A percentile compares a stretch with the other conserved stretches of the same genome.
phyloP scores from a whole-genome alignment of 2,888 invertebrate species.

The Acanthosepion esculentum region DNA sequence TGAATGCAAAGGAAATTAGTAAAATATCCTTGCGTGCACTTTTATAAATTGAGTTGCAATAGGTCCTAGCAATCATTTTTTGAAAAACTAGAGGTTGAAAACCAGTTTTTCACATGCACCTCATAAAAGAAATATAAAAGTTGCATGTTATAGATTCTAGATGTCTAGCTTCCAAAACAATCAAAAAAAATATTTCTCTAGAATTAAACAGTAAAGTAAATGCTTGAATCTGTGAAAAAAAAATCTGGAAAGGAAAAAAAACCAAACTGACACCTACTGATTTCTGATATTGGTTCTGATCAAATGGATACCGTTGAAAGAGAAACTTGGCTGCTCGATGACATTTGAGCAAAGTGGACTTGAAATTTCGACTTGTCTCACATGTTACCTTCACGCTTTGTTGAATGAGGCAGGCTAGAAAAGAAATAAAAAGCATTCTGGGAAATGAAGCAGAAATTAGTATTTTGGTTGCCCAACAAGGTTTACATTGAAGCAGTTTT shows the following conservation, averaged over 20 bases:
- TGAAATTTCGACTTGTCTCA: conserved; percentile 70
- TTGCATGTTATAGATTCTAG: too few species aligned
- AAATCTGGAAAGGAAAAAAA: background rate
- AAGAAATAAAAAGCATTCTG: background rate
- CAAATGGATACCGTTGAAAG: background rate
- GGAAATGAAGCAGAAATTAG: background rate
- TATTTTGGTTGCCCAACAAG: background rate
- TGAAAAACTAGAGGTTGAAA: too few species aligned
- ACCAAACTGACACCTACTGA: background rate
- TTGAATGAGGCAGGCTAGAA: conserved; percentile 69
- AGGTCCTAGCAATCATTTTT: too few species aligned
- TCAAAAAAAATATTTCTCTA: background rate
- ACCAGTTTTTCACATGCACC: too few species aligned
- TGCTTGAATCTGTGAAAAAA: background rate
- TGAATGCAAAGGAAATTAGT: too few species aligned
- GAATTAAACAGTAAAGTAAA: background rate
- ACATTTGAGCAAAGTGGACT: conserved; percentile 64
- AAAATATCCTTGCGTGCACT: too few species aligned
- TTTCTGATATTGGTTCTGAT: background rate
- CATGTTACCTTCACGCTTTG: conserved; percentile 72
- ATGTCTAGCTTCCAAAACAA: too few species aligned
- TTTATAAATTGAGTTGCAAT: too few species aligned
- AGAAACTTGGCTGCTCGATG: conserved; percentile 66
- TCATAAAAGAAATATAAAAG: too few species aligned
- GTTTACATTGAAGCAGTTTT: too few species aligned